Evolutionary conservation across 1,140 invertebrate species (phyloP).

Genomic region (Sinonovacula constricta): DNA sequence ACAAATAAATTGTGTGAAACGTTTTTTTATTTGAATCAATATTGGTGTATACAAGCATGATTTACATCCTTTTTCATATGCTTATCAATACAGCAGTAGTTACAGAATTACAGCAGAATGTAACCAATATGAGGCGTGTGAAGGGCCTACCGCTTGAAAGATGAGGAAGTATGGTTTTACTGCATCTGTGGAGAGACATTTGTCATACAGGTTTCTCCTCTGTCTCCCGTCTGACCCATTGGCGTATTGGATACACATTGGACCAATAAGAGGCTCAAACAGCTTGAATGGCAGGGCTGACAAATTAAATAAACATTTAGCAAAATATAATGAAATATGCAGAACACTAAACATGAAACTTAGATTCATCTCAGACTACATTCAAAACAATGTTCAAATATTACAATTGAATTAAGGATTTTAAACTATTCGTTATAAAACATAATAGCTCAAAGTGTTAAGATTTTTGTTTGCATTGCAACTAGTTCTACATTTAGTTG

Average conservation of each 20-base stretch:
- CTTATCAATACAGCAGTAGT: background rate
- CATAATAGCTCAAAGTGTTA: background rate
- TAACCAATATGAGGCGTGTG: background rate
- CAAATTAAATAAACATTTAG: slow-evolving; percentile 8
- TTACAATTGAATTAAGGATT: background rate
- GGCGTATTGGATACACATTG: slow-evolving; percentile 48
- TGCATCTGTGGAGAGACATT: slow-evolving; percentile 25
- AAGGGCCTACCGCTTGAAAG: slow-evolving; percentile 42
- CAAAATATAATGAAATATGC: background rate
- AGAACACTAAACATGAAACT: too few relatives aligned
- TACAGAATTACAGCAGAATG: background rate
- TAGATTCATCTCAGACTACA: too few relatives aligned
- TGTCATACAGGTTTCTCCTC: slow-evolving; percentile 47
- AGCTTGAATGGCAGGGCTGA: slow-evolving; percentile 39
- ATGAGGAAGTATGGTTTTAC: background rate
- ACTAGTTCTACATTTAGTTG: background rate
- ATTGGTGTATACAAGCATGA: background rate
- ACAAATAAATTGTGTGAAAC: background rate
- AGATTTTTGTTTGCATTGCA: background rate
- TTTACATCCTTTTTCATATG: background rate
- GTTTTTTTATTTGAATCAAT: background rate
- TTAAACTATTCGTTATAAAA: background rate
- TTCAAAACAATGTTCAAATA: too few relatives aligned
- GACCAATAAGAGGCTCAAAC: slow-evolving; percentile 51
- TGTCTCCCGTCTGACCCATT: slow-evolving; percentile 56